These are phyloP conservation scores for Chauna torquata DNA, from an alignment of 2,113 vertebrate genomes.

Conservation along the genomic window DNA sequence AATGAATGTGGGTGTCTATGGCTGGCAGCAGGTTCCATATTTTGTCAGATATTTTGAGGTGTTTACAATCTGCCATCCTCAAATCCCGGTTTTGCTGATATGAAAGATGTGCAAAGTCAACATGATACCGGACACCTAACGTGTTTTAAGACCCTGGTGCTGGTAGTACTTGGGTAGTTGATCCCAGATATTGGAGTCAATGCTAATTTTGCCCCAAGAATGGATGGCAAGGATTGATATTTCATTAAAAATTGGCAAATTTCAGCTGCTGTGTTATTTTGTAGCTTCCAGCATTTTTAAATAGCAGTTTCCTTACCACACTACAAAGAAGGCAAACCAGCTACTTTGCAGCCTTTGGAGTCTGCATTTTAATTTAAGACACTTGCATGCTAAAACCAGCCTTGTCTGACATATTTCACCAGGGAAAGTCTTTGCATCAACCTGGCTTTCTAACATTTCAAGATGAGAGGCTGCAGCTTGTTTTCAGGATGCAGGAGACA, in stretches of 20 bases:
- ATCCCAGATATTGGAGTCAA: not conserved
- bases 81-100: not conserved
- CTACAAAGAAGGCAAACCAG: not conserved
- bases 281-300: not conserved
- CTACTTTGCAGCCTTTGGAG: not conserved
- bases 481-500: not conserved
- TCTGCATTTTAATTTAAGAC: not conserved
- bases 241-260: not conserved
- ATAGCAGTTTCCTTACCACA: not conserved
- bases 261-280: not conserved
- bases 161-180: not conserved
- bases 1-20: rapidly evolving
- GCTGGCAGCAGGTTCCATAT: not conserved
- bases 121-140: not conserved
- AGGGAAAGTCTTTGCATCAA: not conserved
- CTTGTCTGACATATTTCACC: not conserved
- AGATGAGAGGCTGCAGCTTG: not conserved
- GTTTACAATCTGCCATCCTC: not conserved
- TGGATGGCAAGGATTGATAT: not conserved
- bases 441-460: not conserved
- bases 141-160: not conserved
- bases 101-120: not conserved
- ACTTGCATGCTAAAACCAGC: not conserved
- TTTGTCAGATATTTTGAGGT: not conserved
- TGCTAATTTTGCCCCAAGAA: not conserved